Percentiles rank a stretch among this genome's conserved stretches.
Evolutionary conservation across 2,797 vertebrate species (phyloP).

Genomic region (Gastrophryne carolinensis): DNA sequence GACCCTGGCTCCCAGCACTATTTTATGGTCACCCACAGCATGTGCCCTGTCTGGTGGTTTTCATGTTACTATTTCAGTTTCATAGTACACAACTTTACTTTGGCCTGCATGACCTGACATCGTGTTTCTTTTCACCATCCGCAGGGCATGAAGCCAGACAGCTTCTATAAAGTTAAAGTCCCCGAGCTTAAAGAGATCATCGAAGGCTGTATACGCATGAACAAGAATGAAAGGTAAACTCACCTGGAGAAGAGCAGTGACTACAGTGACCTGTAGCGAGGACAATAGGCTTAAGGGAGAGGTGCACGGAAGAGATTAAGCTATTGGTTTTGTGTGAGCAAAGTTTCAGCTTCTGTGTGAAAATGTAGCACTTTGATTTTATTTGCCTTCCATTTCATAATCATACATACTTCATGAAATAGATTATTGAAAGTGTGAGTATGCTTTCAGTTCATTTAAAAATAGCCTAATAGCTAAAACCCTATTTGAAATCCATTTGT

Average conservation of each 20-base stretch:
- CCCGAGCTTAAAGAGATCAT: constrained; percentile 97
- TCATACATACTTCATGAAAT: no score
- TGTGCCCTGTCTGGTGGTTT: neutral
- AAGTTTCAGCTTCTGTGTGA: neutral
- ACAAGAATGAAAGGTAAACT: constrained; percentile 90
- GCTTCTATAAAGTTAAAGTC: constrained; percentile 96
- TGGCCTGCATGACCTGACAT: neutral
- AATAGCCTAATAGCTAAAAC: neutral
- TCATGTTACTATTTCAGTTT: neutral
- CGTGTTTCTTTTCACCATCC: constrained; percentile 36
- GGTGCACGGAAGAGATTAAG: neutral
- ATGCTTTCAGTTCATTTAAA: neutral
- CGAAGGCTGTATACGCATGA: constrained; percentile 93
- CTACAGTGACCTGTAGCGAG: neutral
- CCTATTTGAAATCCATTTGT: no score
- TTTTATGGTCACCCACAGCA: neutral
- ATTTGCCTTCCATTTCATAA: neutral
- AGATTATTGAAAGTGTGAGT: neutral
- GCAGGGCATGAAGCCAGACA: constrained; percentile 94
- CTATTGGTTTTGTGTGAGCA: constrained; percentile 2
- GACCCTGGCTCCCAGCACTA: neutral
- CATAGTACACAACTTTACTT: neutral
- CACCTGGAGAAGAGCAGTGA: neutral
- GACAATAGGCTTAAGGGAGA: constrained; percentile 18
- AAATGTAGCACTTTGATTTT: neutral